Base-by-base conservation (phyloP, 2,113 vertebrate genomes). In the Gambusia holbrooki region DNA sequence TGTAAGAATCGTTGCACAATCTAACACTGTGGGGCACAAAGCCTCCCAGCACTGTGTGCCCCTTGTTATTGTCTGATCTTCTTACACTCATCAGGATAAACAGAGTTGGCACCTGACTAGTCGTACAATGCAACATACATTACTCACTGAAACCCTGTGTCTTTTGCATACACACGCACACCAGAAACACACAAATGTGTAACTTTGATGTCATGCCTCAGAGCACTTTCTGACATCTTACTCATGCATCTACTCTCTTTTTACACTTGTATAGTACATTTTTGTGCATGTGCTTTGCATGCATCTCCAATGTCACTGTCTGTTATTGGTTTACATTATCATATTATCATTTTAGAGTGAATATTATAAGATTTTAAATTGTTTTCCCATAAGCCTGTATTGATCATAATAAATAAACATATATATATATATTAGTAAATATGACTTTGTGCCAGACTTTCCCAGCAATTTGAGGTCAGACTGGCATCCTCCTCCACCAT, bases 171-270 rank as follows among this genome's bases (percentile, higher is more conserved):
- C 42, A 62, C 67, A 40, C 70, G 66, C 58, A 75, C 66, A 61
- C n/a, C 35, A 54, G 25, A n/a, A 54, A 42, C 60, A 42, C 33
- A 66, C 54, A 71, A 14, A 64, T 73, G 65, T 75, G 66, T 75
- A 80, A 86, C 62, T 70, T 35, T 65, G 30, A 67, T 63, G 80
- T 77, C n/a, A 77, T 78, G 69, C 77, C 76, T 81, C 51, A 61
- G 48, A 86, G 87, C 81, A 76, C 70, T 69, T 84, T 71, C n/a
- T 66, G 68, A 77, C 74, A 71, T 83, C 85, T 83, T 87, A 76
- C 51, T 71, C 66, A 77, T 19, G 13, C 70, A 48, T 71, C 72
- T 15, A 19, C 37, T 76, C 77, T 68, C 72, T 72, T 22, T 81
- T 82, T 32, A 62, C 71, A 69, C 74, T 29, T 62, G 10, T 80